Base-by-base conservation (phyloP, 2,888 invertebrate genomes). In the Hirtodrosophila histrioides region DNA sequence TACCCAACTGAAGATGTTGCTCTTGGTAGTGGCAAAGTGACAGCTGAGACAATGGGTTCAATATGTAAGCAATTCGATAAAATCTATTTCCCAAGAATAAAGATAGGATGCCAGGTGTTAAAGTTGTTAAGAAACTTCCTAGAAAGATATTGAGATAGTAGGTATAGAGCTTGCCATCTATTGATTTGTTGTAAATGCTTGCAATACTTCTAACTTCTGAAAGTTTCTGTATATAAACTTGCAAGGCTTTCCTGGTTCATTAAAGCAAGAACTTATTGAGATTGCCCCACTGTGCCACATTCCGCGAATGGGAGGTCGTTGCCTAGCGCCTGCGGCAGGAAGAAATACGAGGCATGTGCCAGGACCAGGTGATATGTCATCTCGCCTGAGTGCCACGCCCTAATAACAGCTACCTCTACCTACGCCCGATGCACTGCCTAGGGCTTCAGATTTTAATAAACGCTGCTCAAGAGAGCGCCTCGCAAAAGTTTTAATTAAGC, bases 401-500 rank as follows among this genome's bases (percentile, higher is more conserved):
- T 8, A 27, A 44, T 37, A 0, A 17, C 29, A 29, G 24, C 46
- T 50, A 27, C 36, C 35, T 36, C n/a, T 46, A 4, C 40, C 41
- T 4, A 7, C 12, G 29, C 46, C 11, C 39, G 45, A 33, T 67
- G 68, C 64, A 68, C 40, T 50, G 72, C 81, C 69, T 24, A 27
- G 60, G 68, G 87, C 79, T 69, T 75, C 62, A 76, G 67, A 74
- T 87, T 83, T 87, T 85, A 85, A 82, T 82, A 82, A 87, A 76
- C 75, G 82, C 58, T 50, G 67, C 67, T 74, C 41, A 41, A 67
- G 65, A 65, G 80, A 45, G 41, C 65, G 71, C 43, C 45, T 31
- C 54, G 68, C 54, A 75, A 83, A 83, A 87, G 76, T 83, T 83
- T 83, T 83, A 83, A 83, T 83, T 83, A 83, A 82, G 84, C 76